Base-by-base conservation (phyloP, 2,888 invertebrate genomes). In the Cerastis rubricosa region DNA sequence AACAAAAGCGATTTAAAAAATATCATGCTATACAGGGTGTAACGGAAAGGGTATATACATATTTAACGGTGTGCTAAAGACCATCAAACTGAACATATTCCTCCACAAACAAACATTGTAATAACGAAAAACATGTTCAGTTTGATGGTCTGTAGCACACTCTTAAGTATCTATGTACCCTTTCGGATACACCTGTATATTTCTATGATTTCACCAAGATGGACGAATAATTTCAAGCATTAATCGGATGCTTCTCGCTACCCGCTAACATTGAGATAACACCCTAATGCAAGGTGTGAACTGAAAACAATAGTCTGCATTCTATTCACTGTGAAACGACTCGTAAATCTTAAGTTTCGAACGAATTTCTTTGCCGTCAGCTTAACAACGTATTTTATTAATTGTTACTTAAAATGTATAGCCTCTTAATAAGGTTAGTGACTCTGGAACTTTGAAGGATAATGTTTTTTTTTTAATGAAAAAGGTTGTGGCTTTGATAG, bases 271-370 rank as follows among this genome's bases (percentile, higher is more conserved):
- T n/a, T 67, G 29, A 43, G 25, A 63, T 66, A 14, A 3, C 14
- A 19, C 51, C 67, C 8, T 64, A 9, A 57, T 14, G n/a, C 43
- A 57, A 80, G 66, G 57, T 74, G 70, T 57, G 61, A 76, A 76
- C 35, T 71, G 35, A 66, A 76, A 73, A 81, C 76, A 81, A 81
- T 64, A 49, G 76, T 72, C 69, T 63, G 57, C 57, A 66, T 54
- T 61, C 75, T 81, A 49, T 72, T 63, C 49, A 63, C 29, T 57
- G 66, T 76, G 1, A 66, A 81, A 49, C 19, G 54, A 54, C 47
- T 49, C 71, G 71, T 68, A 69, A 75, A 75, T 74, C 71, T 80
- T 74, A 80, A 74, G 61, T 63, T 74, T 71, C 57, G 40, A 17
- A 29, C 17, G 29, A 57, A 47, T 63, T 80, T 80, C 68, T 75